phyloP scores from a whole-genome alignment of 2,888 invertebrate species.

The Coelopa pilipes region DNA sequence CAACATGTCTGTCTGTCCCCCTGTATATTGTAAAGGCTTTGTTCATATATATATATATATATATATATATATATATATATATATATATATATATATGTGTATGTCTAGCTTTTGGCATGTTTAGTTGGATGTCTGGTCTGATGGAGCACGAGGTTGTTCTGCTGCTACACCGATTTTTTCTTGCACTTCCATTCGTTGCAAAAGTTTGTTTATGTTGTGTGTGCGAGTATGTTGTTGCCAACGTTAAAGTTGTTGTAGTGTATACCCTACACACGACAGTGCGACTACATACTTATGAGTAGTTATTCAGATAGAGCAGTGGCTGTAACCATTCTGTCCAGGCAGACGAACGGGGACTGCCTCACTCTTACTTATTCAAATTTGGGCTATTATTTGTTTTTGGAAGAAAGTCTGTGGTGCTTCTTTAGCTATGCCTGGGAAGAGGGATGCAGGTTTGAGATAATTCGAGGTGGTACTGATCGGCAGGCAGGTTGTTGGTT shows the following conservation, averaged over 20 bases:
- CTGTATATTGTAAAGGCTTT: background rate
- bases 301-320: background rate
- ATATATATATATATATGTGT: background rate
- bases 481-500: background rate
- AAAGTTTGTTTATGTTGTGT: background rate
- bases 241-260: too few species aligned
- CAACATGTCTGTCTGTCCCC: slow-evolving; percentile 8
- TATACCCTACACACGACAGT: too few species aligned
- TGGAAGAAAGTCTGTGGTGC: background rate
- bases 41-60: background rate
- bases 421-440: background rate
- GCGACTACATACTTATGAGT: background rate
- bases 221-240: background rate
- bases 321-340: too few species aligned
- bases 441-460: slow-evolving; percentile 11
- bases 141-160: slow-evolving; percentile 30
- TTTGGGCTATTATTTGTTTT: background rate
- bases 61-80: background rate
- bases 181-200: background rate
- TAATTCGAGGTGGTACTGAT: background rate
- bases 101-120: background rate
- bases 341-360: too few species aligned
- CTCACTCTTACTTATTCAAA: background rate
- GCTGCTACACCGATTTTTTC: background rate
- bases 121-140: slow-evolving; percentile 8